These are phyloP conservation scores for Lagorchestes hirsutus DNA, from an alignment of 2,797 vertebrate genomes.

Conservation along the genomic window DNA sequence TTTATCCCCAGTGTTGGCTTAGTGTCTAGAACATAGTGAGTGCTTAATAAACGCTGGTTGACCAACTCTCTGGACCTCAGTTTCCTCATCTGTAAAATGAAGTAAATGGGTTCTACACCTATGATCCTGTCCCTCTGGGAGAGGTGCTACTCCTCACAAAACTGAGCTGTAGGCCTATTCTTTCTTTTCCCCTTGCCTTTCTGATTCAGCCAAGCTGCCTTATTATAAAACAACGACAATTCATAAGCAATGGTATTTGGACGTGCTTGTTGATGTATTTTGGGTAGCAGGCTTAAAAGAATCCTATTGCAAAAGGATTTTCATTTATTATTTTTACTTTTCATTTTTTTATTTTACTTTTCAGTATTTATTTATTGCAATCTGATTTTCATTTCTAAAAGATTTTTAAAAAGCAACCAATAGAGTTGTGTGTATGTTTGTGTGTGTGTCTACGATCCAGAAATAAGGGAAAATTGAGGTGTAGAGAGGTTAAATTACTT, in stretches of 20 bases:
- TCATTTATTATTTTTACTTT: background rate
- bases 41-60: background rate
- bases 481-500: background rate
- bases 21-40: too few relatives aligned
- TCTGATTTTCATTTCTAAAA: background rate
- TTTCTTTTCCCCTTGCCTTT: background rate
- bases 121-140: background rate
- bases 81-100: background rate
- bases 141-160: background rate
- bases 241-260: slow-evolving; percentile 78
- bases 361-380: background rate
- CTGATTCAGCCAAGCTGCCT: slow-evolving; percentile 66
- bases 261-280: slow-evolving; percentile 65
- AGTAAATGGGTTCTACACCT: background rate
- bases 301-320: slow-evolving; percentile 69
- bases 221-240: slow-evolving; percentile 79
- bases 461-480: background rate
- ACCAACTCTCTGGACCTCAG: background rate
- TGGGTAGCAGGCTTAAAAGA: slow-evolving; percentile 62
- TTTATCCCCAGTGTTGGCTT: background rate
- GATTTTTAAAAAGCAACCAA: background rate
- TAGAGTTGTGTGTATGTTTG: background rate
- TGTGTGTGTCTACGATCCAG: background rate
- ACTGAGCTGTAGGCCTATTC: background rate
- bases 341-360: background rate